Conservation (phyloP, 2,797 vertebrate genomes). For the Threskiornis aethiopicus region DNA sequence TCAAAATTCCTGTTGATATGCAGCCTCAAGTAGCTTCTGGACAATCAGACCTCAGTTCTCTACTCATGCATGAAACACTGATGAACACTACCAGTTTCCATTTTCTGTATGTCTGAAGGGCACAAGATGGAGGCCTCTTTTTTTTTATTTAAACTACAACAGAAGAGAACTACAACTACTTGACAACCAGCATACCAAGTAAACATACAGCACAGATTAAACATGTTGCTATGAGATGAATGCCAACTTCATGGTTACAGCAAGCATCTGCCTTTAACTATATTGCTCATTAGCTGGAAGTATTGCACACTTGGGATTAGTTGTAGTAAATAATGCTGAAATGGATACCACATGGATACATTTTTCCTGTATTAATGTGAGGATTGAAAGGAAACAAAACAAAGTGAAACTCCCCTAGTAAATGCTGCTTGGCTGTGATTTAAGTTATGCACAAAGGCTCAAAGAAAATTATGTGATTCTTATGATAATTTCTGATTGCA, state of each 20-base stretch:
- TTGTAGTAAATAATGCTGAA: constrained; percentile 14
- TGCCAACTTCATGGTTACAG: not conserved
- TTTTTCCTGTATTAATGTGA: not conserved
- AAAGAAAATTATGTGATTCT: not conserved
- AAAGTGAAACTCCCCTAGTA: not conserved
- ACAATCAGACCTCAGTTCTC: not conserved
- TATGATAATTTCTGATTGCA: not conserved
- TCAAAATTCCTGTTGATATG: not conserved
- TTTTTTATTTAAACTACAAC: not conserved
- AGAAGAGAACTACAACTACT: not conserved
- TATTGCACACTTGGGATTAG: not conserved
- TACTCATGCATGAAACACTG: not conserved
- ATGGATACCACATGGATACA: not conserved
- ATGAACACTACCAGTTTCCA: not conserved
- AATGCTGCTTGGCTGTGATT: not conserved
- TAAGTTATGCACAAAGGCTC: not conserved
- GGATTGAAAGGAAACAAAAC: not conserved
- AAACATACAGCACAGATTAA: not conserved
- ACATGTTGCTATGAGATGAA: not conserved
- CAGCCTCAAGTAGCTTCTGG: not conserved
- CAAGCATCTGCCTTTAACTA: constrained; percentile 3
- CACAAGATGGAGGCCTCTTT: not conserved
- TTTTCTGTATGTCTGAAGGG: not conserved
- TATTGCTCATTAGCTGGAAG: not conserved
- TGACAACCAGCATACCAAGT: not conserved